Evolutionary conservation across 1,140 invertebrate genomes (phyloP), one percentile per base, ranked within the genome.

Genomic region (Asobara japonica): DNA sequence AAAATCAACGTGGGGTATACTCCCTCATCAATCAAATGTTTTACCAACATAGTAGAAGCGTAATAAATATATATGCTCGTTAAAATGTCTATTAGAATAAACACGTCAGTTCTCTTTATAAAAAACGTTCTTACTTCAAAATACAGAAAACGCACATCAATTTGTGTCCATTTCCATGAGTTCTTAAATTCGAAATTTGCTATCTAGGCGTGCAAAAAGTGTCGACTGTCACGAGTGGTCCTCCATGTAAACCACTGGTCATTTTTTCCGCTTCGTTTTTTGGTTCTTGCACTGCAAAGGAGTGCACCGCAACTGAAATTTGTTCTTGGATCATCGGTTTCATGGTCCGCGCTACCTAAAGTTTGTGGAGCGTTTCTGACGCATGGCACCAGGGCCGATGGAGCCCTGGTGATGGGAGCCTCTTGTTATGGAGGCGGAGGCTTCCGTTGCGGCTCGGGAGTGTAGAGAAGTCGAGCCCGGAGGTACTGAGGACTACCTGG

Each of bases 361-460:
- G 65, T 69, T 77, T 77, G 76, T 70, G 71, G 78, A 76, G 73
- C 73, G 41, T 45, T 27, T 13, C 1, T 56, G 25, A 56, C 20
- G 69, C 82, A 84, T 84, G 83, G 82, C 82, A 84, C 82, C 80
- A 79, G 81, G 73, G 78, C 79, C 74, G 74, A 79, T 73, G 76
- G 66, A 31, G 36, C 33, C 56, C 41, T 67, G 71, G 45, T 41
- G 20, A 30, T 65, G 18, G 77, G 78, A 69, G 72, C 79, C 76
- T 69, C 85, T 77, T 80, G 89, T 89, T 83, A 87, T 86, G 84
- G 82, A 62, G 89, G 88, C 83, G 89, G 90, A 70, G 91, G 87
- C 80, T 91, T 89, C 73, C 92, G 87, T 78, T 93, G 92, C 16
- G 91, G 92, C 84, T 93, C 92, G 7, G 92, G 92, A 3, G 92